phyloP scores from a whole-genome alignment of 2,888 invertebrate genomes.

The Spodoptera littoralis region DNA sequence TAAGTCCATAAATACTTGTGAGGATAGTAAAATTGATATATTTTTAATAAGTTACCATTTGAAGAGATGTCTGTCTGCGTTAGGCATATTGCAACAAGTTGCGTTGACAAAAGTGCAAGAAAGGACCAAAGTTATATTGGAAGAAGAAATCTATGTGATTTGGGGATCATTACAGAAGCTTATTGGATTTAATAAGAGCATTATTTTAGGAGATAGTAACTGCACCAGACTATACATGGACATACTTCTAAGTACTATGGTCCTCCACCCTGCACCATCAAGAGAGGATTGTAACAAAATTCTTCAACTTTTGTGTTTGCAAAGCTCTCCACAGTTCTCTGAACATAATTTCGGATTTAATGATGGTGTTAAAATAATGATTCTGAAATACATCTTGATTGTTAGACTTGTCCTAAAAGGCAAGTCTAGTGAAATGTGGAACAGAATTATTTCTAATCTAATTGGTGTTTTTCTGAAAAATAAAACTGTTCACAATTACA shows the following conservation, averaged over 20 bases:
- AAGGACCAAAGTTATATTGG: slow-evolving; percentile 41
- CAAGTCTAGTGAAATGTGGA: slow-evolving; percentile 66
- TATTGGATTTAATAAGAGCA: slow-evolving; percentile 61
- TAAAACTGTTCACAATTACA: slow-evolving; percentile 57
- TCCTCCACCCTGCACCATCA: slow-evolving; percentile 59
- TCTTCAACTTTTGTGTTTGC: slow-evolving; percentile 70
- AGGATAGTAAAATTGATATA: slow-evolving; percentile 64
- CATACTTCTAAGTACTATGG: slow-evolving; percentile 63
- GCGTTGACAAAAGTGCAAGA: slow-evolving; percentile 40
- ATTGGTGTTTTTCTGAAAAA: slow-evolving; percentile 63
- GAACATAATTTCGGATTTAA: slow-evolving; percentile 58
- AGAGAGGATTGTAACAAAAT: slow-evolving; percentile 61
- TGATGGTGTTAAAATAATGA: slow-evolving; percentile 60
- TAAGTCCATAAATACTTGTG: slow-evolving; percentile 67
- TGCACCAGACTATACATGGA: slow-evolving; percentile 64
- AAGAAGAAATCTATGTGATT: slow-evolving; percentile 53
- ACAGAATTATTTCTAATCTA: slow-evolving; percentile 60
- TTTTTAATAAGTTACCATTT: slow-evolving; percentile 73
- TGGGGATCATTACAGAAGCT: slow-evolving; percentile 67
- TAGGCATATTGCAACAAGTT: slow-evolving; percentile 71
- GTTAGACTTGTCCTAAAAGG: slow-evolving; percentile 62
- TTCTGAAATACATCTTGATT: slow-evolving; percentile 71
- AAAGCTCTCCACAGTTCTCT: slow-evolving; percentile 61
- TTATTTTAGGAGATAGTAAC: slow-evolving; percentile 59
- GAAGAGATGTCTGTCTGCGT: slow-evolving; percentile 65